Evolutionary conservation across 1,140 invertebrate species (phyloP).

Genomic region (Saccostrea cuccullata): DNA sequence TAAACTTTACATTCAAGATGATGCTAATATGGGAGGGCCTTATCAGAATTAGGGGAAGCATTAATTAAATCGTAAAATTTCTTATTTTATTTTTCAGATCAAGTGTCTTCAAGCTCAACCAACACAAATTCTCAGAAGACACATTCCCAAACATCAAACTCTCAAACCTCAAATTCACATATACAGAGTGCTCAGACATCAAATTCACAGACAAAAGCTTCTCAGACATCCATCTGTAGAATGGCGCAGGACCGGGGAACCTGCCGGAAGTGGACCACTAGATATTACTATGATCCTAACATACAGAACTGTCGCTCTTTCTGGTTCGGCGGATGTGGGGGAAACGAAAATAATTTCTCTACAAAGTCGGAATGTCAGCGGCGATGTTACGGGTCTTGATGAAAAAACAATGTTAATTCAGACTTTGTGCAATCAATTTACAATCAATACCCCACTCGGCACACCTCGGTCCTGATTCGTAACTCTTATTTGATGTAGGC

Average conservation of each 20-base stretch:
- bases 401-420: background rate
- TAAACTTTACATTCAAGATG: no score
- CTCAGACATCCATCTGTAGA: background rate
- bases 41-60: no score
- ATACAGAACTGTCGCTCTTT: background rate
- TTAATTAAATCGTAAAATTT: background rate
- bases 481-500: no score
- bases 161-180: no score
- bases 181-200: no score
- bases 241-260: background rate
- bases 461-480: no score
- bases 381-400: constrained; percentile 1
- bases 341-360: constrained; percentile 68
- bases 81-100: background rate
- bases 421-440: no score
- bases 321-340: constrained; percentile 1
- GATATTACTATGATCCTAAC: background rate
- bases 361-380: constrained; percentile 89
- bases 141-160: no score
- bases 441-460: no score
- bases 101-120: background rate
- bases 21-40: no score
- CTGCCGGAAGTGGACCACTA: background rate
- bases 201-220: no score
- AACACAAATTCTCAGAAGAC: no score